Evolutionary conservation across 2,797 vertebrate genomes (phyloP).

Genomic region (Tragelaphus eurycerus): DNA sequence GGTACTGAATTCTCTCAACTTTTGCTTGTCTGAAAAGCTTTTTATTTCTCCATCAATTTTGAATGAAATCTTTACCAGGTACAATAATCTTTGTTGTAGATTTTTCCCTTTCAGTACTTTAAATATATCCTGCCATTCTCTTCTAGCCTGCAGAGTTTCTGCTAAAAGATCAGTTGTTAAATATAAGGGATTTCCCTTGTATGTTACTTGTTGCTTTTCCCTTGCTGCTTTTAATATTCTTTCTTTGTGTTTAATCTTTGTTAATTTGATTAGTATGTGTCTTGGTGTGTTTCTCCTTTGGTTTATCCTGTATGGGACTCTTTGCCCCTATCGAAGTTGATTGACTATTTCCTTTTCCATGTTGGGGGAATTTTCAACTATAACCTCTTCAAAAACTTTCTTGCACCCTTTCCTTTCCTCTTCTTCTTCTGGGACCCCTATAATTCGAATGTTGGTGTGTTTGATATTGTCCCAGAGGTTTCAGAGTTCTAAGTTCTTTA

Average conservation of each 20-base stretch:
- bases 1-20: not conserved
- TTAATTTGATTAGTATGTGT: not conserved
- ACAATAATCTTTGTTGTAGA: not conserved
- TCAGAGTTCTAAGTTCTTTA: not conserved
- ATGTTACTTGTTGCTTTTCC: not conserved
- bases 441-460: not conserved
- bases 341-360: not conserved
- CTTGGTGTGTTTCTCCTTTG: not conserved
- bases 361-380: not conserved
- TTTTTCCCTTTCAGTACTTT: not conserved
- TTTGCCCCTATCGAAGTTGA: not conserved
- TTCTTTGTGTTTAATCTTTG: not conserved
- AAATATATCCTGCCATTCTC: not conserved
- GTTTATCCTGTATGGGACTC: not conserved
- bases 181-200: not conserved
- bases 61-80: not conserved
- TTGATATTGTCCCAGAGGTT: not conserved
- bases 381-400: not conserved
- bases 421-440: not conserved
- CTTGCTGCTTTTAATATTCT: not conserved
- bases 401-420: not conserved
- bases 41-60: not conserved
- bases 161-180: not conserved
- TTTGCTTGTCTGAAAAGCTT: not conserved
- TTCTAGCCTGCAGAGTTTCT: not conserved